phyloP scores from a whole-genome alignment of 2,888 invertebrate species.

The Calameuta idolon region DNA sequence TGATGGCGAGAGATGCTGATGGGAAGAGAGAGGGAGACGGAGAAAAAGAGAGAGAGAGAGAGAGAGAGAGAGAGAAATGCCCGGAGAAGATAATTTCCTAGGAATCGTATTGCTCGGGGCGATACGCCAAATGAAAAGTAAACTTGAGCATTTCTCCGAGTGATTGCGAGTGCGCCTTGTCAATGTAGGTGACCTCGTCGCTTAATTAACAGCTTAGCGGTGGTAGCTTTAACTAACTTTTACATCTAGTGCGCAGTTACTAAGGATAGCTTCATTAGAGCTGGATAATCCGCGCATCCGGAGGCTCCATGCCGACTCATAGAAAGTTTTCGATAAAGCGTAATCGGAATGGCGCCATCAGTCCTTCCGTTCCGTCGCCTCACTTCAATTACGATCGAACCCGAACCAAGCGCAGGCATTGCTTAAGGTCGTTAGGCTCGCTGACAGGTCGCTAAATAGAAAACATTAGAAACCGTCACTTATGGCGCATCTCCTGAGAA shows the following conservation, averaged over 20 bases:
- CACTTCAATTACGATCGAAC: neutral
- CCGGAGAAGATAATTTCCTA: neutral
- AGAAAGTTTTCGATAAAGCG: conserved; percentile 8
- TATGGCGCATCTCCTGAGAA: too few relatives aligned
- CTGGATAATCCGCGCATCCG: conserved; percentile 10
- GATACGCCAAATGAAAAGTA: conserved; percentile 27
- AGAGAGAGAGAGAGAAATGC: too few relatives aligned
- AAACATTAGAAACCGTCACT: neutral
- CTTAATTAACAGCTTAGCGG: conserved; percentile 54
- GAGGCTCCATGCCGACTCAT: neutral
- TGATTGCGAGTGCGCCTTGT: conserved; percentile 34
- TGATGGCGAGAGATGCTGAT: neutral
- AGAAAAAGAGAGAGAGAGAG: too few relatives aligned
- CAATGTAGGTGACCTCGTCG: conserved; percentile 61
- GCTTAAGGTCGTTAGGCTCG: neutral
- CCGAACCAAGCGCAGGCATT: neutral
- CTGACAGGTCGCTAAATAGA: neutral
- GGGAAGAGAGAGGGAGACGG: too few relatives aligned
- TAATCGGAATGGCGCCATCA: neutral
- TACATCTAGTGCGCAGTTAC: conserved; percentile 12
- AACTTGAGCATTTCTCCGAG: conserved; percentile 39
- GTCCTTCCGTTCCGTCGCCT: neutral
- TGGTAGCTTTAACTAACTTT: conserved; percentile 19
- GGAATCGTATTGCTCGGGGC: conserved; percentile 2
- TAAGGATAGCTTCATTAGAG: conserved; percentile 18